Conservation (phyloP, 2,888 invertebrate genomes). For the Melieria crassipennis region DNA sequence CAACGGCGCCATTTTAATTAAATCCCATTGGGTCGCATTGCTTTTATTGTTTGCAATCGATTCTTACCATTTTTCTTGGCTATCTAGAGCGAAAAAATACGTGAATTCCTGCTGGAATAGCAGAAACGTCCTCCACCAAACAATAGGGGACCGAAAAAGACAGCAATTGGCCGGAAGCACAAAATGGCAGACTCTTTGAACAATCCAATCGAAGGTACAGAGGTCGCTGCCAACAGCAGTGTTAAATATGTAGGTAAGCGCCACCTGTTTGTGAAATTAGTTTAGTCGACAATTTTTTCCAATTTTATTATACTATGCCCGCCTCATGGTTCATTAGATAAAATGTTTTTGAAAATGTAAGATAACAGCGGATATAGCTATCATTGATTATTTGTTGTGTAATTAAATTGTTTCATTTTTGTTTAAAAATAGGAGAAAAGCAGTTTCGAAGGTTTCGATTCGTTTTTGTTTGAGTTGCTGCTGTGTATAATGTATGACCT, state of each 20-base stretch:
- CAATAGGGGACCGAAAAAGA: constrained; percentile 64
- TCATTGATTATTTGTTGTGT: too few relatives aligned
- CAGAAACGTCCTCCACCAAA: constrained; percentile 63
- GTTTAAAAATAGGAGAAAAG: background rate
- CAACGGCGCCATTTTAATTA: too few relatives aligned
- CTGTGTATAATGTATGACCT: too few relatives aligned
- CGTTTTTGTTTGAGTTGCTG: too few relatives aligned
- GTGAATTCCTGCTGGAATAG: constrained; percentile 51
- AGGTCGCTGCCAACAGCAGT: background rate
- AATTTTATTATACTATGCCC: too few relatives aligned
- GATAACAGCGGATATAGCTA: background rate
- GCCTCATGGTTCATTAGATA: too few relatives aligned
- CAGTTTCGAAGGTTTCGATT: too few relatives aligned
- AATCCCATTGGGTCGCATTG: too few relatives aligned
- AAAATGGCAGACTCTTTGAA: constrained; percentile 43
- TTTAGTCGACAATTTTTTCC: too few relatives aligned
- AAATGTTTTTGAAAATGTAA: background rate
- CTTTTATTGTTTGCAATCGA: constrained; percentile 7
- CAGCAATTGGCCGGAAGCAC: constrained; percentile 58
- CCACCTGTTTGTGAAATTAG: background rate
- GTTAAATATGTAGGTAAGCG: background rate
- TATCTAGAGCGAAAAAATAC: constrained; percentile 54
- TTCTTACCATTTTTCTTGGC: constrained; percentile 62
- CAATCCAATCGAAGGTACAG: background rate
- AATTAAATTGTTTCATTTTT: constrained; percentile 11